phyloP scores from a whole-genome alignment of 1,140 invertebrate genomes.

The Pogonognathellus flavescens region DNA sequence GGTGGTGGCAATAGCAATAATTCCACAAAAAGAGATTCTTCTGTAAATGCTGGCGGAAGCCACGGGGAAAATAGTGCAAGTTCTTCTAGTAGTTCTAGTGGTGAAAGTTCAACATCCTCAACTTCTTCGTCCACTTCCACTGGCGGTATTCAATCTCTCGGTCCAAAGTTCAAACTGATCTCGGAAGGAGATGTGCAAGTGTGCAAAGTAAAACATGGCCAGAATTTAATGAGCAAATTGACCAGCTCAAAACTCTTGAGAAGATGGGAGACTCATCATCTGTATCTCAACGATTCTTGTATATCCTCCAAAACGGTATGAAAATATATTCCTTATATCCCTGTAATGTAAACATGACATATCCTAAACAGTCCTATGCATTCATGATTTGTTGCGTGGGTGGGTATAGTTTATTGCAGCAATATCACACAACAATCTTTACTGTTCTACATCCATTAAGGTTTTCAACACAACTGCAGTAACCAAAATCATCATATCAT shows the following conservation, averaged over 20 bases:
- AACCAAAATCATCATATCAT: too few relatives aligned
- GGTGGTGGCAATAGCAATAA: conserved; percentile 5
- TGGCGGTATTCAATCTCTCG: conserved; percentile 66
- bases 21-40: conserved; percentile 9
- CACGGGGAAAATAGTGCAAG: conserved; percentile 22
- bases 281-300: conserved; percentile 79
- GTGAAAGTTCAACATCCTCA: not conserved
- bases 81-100: not conserved
- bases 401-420: too few relatives aligned
- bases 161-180: conserved; percentile 82
- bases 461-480: too few relatives aligned
- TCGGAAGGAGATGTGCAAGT: conserved; percentile 83
- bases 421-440: too few relatives aligned
- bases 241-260: conserved; percentile 84
- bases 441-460: too few relatives aligned
- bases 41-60: not conserved
- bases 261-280: conserved; percentile 84
- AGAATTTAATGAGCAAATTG: conserved; percentile 86
- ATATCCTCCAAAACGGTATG: conserved; percentile 83
- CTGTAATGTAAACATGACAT: too few relatives aligned
- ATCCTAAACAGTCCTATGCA: too few relatives aligned
- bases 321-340: not conserved
- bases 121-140: not conserved
- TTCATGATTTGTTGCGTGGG: not conserved
- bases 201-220: conserved; percentile 83